A percentile compares a stretch with the other conserved stretches of the same genome.
phyloP scores from a whole-genome alignment of 2,797 vertebrate genomes.

The Octomys mimax region DNA sequence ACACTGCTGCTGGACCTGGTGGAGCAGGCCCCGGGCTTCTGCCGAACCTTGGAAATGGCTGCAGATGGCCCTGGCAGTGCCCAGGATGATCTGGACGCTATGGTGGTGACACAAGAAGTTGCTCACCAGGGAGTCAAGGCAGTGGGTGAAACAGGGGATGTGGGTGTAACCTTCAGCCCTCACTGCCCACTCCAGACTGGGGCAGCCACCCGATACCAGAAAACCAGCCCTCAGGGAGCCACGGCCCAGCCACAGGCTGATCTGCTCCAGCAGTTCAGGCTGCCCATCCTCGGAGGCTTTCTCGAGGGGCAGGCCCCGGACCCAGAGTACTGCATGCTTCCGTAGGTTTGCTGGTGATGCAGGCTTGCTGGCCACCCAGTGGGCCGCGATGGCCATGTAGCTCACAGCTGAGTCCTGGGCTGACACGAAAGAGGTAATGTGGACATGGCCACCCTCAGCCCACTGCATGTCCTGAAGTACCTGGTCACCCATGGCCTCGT shows the following conservation, averaged over 20 bases:
- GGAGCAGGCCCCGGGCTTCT: constrained; percentile 16
- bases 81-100: constrained; percentile 52
- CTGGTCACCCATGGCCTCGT: not conserved
- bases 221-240: constrained; percentile 45
- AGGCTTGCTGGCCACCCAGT: not conserved
- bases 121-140: constrained; percentile 58
- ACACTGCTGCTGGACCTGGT: constrained; percentile 41
- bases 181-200: constrained; percentile 21
- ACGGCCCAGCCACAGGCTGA: constrained; percentile 64
- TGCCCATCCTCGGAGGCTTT: not conserved
- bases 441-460: not conserved
- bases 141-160: constrained; percentile 74
- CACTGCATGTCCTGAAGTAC: constrained; percentile 61
- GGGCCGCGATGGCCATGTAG: constrained; percentile 46
- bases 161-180: constrained; percentile 3
- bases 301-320: constrained; percentile 48
- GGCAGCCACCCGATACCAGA: constrained; percentile 53
- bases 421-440: not conserved
- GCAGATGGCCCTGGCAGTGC: constrained; percentile 62
- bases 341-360: rapidly evolving
- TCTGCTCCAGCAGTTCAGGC: constrained; percentile 37
- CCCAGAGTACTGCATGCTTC: constrained; percentile 48
- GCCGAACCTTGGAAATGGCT: constrained; percentile 65
- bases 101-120: constrained; percentile 73
- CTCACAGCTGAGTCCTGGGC: not conserved